Base-by-base conservation (phyloP, 2,888 invertebrate genomes). In the Lissonota sp. region DNA sequence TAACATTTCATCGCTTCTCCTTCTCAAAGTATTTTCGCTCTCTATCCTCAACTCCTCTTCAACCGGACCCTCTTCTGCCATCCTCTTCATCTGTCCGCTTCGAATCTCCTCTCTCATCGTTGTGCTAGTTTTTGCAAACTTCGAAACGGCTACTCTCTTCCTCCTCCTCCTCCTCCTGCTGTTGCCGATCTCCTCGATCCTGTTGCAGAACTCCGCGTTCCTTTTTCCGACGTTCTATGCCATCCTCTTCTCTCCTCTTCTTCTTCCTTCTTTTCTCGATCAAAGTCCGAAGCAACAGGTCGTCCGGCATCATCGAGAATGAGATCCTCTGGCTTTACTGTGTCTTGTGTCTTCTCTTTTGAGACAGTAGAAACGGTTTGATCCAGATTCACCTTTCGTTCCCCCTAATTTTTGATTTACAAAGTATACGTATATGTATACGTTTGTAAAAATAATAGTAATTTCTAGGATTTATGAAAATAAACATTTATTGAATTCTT, bases 61-160 rank as follows among this genome's bases (percentile, higher is more conserved):
- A 39, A 12, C 16, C 37, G 42, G 49, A 66, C 64, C 64, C 53
- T 53, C 44, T 63, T 53, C n/a, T n/a, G 49, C 51, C 62, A 49
- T 66, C 58, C 76, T 26, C 53, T 66, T 73, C 63, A 12, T 49
- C 51, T 70, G 57, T n/a, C 49, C 40, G 16, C 78, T 44, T 3
- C 58, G 64, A 44, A 16, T 26, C 26, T 26, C 26, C 6, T 42
- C 62, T 71, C 69, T 63, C 51, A 26, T 63, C 67, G 53, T 53
- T 71, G 75, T 70, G 83, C 83, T 82, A 84, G 84, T 84, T 84
- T 84, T 84, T 84, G 80, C 83, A 82, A 79, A 77, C 63, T 60
- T 64, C 26, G 26, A 26, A 26, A 26, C 26, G 26, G 26, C 26
- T 26, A 26, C 26, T 26, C 63, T 57, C 69, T 49, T 70, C 67